Conservation (phyloP, 2,888 invertebrate species). For the Pristionchus entomophagus region DNA sequence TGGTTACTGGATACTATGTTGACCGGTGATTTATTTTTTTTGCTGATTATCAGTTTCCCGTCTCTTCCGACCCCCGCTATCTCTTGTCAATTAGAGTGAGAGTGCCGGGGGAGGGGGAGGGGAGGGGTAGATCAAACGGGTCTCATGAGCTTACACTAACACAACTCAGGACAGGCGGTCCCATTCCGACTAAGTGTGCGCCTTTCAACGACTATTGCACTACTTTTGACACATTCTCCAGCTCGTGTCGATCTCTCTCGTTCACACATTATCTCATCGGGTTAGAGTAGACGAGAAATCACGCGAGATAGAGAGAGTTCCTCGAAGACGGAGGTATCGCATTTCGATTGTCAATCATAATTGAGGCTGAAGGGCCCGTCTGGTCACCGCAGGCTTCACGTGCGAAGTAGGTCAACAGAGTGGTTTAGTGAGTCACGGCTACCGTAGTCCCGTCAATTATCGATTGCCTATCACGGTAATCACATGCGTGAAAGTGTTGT, state of each 20-base stretch:
- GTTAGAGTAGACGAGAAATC: not conserved
- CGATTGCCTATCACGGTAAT: not conserved
- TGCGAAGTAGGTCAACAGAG: not conserved
- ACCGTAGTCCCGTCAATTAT: not conserved
- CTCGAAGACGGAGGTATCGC: not conserved
- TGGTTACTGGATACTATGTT: no score
- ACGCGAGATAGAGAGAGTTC: not conserved
- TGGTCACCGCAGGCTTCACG: slow-evolving; percentile 10
- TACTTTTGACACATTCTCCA: slow-evolving; percentile 26
- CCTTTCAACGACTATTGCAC: slow-evolving; percentile 40
- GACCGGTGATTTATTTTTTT: no score
- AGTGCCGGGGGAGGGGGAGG: no score
- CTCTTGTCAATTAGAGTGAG: not conserved
- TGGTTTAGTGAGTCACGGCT: not conserved
- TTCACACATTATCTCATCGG: not conserved
- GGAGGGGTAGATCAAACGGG: not conserved
- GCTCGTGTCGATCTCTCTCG: not conserved
- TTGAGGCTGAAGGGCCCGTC: slow-evolving; percentile 16
- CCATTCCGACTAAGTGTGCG: slow-evolving; percentile 17
- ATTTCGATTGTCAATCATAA: slow-evolving; percentile 40
- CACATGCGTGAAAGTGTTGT: slow-evolving; percentile 36
- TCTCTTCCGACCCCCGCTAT: no score
- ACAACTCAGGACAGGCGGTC: slow-evolving; percentile 25
- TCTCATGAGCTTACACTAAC: slow-evolving; percentile 36
- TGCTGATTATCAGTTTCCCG: no score